Percentiles rank a stretch among this genome's conserved stretches.
Evolutionary conservation across 2,888 invertebrate genomes (phyloP).

Genomic region (Lamellibrachia columna): DNA sequence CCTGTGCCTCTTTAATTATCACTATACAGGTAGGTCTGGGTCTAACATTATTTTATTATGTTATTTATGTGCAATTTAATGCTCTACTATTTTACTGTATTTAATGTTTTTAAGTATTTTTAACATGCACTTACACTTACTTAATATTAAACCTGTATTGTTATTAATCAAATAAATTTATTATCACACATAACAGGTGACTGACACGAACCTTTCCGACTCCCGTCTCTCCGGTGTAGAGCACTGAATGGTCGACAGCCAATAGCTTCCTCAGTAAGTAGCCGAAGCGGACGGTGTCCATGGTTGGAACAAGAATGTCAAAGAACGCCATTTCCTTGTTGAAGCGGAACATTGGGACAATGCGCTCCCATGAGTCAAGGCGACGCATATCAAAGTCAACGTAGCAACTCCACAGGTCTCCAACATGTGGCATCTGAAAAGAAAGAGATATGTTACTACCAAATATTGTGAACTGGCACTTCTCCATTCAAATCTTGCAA

Average conservation of each 20-base stretch:
- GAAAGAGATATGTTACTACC: not conserved
- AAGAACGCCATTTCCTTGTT: constrained; percentile 80
- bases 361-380: constrained; percentile 82
- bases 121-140: no score
- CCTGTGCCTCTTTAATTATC: no score
- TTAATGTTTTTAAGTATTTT: no score
- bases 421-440: constrained; percentile 75
- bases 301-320: constrained; percentile 88
- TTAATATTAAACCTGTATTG: no score
- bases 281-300: constrained; percentile 89
- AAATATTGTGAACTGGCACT: not conserved
- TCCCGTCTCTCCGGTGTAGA: constrained; percentile 90
- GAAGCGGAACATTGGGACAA: constrained; percentile 80
- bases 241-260: constrained; percentile 78
- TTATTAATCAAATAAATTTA: no score
- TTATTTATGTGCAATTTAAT: no score
- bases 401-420: constrained; percentile 80
- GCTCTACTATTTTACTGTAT: no score
- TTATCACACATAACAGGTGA: not conserved
- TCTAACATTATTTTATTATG: no score
- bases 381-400: constrained; percentile 77
- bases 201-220: constrained; percentile 76
- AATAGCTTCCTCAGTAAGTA: constrained; percentile 82
- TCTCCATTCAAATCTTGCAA: not conserved
- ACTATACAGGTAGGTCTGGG: no score